Conservation (phyloP, 2,113 vertebrate species). For the Ophiodon elongatus region DNA sequence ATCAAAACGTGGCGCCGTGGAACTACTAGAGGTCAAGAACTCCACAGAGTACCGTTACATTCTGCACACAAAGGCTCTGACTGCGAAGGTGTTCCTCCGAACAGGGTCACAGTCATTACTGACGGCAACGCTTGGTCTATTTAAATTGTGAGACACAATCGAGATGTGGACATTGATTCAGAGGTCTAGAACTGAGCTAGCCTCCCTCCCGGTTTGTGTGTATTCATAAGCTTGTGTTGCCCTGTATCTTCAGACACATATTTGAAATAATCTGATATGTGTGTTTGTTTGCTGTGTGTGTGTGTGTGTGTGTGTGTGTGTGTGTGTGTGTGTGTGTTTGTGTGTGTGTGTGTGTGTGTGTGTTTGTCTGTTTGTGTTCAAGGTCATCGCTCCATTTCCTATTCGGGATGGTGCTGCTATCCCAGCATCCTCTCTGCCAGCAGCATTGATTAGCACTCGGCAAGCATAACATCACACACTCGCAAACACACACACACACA, state of each 20-base stretch:
- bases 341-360: neutral
- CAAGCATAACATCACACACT: constrained; percentile 73
- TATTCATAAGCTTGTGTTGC: constrained; percentile 21
- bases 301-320: neutral
- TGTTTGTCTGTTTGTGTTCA: constrained; percentile 66
- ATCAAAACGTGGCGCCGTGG: neutral
- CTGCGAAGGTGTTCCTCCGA: neutral
- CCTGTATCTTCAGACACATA: constrained; percentile 33
- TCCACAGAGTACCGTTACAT: neutral
- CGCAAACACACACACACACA: constrained; percentile 13
- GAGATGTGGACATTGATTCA: constrained; percentile 19
- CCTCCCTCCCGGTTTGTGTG: neutral
- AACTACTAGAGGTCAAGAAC: neutral
- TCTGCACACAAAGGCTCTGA: neutral
- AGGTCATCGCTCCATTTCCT: constrained; percentile 78
- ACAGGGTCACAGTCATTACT: constrained; percentile 17
- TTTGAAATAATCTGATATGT: constrained; percentile 46
- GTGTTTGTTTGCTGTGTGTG: constrained; percentile 45
- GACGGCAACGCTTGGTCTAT: neutral
- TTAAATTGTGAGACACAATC: neutral
- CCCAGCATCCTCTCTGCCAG: constrained; percentile 78
- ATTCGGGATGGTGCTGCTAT: constrained; percentile 71
- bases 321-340: constrained; percentile 51
- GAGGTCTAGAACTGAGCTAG: constrained; percentile 3
- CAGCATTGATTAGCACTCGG: constrained; percentile 80